Conservation (phyloP, 1,140 invertebrate genomes). For the Limonius californicus region DNA sequence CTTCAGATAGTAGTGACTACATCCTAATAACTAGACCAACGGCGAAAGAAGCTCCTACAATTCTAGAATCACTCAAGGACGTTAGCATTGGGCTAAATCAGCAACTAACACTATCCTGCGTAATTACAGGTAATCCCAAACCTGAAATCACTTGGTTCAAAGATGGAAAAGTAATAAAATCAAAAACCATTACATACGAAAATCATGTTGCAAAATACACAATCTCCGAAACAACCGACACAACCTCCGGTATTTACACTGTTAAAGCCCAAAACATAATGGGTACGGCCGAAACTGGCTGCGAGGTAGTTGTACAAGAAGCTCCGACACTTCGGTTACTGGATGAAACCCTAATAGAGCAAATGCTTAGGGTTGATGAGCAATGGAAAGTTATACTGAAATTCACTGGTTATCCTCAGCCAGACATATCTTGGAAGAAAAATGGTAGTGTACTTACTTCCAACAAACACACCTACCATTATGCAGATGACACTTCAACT, state of each 20-base stretch:
- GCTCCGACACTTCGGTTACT: slow-evolving; percentile 71
- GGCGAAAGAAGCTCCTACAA: slow-evolving; percentile 71
- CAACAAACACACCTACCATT: slow-evolving; percentile 47
- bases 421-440: slow-evolving; percentile 81
- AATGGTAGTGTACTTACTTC: slow-evolving; percentile 64
- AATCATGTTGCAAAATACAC: slow-evolving; percentile 66
- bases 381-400: slow-evolving; percentile 1
- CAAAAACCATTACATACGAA: slow-evolving; percentile 57
- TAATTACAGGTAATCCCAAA: slow-evolving; percentile 75
- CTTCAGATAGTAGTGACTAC: not conserved
- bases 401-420: slow-evolving; percentile 1
- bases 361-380: slow-evolving; percentile 3
- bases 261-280: slow-evolving; percentile 74
- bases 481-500: not conserved
- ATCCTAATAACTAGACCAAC: not conserved
- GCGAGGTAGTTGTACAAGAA: slow-evolving; percentile 74
- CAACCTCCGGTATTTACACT: slow-evolving; percentile 74
- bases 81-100: slow-evolving; percentile 73
- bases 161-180: slow-evolving; percentile 65
- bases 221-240: slow-evolving; percentile 61
- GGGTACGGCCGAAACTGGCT: slow-evolving; percentile 68
- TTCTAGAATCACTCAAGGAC: slow-evolving; percentile 72
- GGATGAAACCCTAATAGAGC: slow-evolving; percentile 48
- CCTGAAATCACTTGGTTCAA: slow-evolving; percentile 80
- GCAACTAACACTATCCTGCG: slow-evolving; percentile 67